Evolutionary conservation across 2,113 vertebrate genomes (phyloP).

Genomic region (Pluvianellus socialis): DNA sequence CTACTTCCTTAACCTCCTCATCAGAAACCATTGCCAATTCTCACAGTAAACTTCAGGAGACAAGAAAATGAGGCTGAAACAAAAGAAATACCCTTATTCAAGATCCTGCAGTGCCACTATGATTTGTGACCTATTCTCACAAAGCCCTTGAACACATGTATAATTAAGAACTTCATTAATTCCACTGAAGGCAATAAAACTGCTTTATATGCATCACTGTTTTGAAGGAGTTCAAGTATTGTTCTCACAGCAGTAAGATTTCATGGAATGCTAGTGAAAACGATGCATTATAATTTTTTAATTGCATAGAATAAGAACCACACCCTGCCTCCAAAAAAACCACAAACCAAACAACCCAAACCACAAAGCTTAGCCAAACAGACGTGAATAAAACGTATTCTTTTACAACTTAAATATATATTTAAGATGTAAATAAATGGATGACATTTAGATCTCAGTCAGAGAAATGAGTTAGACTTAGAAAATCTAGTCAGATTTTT

Average conservation of each 20-base stretch:
- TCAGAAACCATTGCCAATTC: neutral
- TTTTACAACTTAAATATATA: neutral
- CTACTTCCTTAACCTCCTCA: neutral
- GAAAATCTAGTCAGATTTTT: neutral
- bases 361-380: neutral
- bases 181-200: neutral
- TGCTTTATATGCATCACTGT: neutral
- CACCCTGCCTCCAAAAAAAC: rapidly evolving
- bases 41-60: neutral
- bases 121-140: neutral
- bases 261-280: neutral
- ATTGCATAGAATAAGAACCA: neutral
- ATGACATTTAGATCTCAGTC: neutral
- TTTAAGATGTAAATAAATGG: neutral
- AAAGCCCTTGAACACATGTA: neutral
- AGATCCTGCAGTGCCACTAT: neutral
- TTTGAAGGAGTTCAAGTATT: neutral
- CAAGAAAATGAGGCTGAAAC: neutral
- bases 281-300: neutral
- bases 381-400: neutral
- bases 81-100: neutral
- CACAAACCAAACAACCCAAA: too few species aligned
- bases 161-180: neutral
- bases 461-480: neutral
- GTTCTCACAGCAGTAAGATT: neutral